Base-by-base conservation (phyloP, 2,113 vertebrate species). In the Choloepus hoffmanni region DNA sequence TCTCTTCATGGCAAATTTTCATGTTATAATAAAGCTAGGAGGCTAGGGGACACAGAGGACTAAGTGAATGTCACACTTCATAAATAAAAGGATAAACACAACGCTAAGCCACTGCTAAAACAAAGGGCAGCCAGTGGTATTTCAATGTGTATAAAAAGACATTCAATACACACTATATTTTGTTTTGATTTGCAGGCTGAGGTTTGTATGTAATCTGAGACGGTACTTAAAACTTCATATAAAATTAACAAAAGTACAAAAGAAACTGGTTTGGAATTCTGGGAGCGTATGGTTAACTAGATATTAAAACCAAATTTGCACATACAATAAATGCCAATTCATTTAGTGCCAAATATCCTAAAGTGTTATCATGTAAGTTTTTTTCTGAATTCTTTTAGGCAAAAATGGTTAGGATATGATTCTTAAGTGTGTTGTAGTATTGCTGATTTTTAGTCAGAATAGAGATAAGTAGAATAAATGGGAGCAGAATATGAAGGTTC, bases 271-370 rank as follows among this genome's bases (percentile, higher is more conserved):
- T 43, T 83, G 18, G 1, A 79, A 62, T 87, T 77, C 36, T 53
- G 8, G 11, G 15, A 62, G 14, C 6, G 11, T 63, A 13, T 1
- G 78, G 11, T 48, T 92, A 73, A 74, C 55, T 73, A 6, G 3
- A 74, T 43, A 85, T n/a, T 45, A 73, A 62, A 96, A 88, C 58
- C 60, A 84, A 96, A 21, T 92, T 95, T 79, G 3, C 67, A 43
- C 23, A 1, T 19, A 60, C 11, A 50, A 50, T 40, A 83, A 89
- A 83, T 70, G 15, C 2, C 2, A 74, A 82, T 72, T 79, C 78
- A 95, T 33, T 85, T 82, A 87, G 45, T 40, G 74, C 21, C 50
- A 86, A 26, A 68, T 74, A 79, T 33, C 6, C 33, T 92, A 40
- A 76, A 76, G 14, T 48, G 78, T 55, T 77, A 30, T 16, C 33